Base-by-base conservation (phyloP, 2,113 vertebrate species). In the Cairina moschata region DNA sequence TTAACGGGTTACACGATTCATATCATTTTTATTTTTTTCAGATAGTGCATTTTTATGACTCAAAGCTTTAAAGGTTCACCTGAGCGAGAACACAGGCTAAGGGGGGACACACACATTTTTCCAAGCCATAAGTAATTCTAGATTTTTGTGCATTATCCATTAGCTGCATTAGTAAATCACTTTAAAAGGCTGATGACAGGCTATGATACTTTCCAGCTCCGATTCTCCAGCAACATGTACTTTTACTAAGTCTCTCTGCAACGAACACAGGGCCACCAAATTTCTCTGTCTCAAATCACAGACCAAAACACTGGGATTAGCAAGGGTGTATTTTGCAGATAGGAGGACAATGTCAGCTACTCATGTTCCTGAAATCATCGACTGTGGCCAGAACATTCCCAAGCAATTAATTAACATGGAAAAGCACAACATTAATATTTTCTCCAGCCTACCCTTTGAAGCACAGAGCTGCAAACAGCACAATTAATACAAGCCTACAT, bases 311-410 rank as follows among this genome's bases (percentile, higher is more conserved):
- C 58, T 66, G 15, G 15, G 31, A 81, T 38, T 46, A 31, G 54
- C 38, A 80, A n/a, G 11, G 73, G 40, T 0, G 0, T 14, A 13
- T 66, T 78, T 48, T 75, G 40, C 46, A 82, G 40, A 44, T 0
- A 56, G 26, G 23, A 86, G 76, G 25, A 59, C 26, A 31, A 13
- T 8, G 36, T 93, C 28, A 74, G 22, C 46, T 75, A 17, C 16
- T 54, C 25, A 67, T 17, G 6, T 3, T n/a, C 28, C 44, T 42
- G 11, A 87, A 91, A 86, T 59, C 9, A 69, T 34, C 52, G 59
- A 14, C 15, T 62, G 40, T 66, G 89, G 31, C 26, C 36, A 80
- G 29, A 90, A 72, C 62, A 63, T 31, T 87, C 42, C 31, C 4
- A 0, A 84, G 36, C 62, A 91, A 90, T 91, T 69, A 79, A 91